These are phyloP conservation scores for Ferrisia virgata DNA, from an alignment of 2,888 invertebrate genomes.

Conservation along the genomic window DNA sequence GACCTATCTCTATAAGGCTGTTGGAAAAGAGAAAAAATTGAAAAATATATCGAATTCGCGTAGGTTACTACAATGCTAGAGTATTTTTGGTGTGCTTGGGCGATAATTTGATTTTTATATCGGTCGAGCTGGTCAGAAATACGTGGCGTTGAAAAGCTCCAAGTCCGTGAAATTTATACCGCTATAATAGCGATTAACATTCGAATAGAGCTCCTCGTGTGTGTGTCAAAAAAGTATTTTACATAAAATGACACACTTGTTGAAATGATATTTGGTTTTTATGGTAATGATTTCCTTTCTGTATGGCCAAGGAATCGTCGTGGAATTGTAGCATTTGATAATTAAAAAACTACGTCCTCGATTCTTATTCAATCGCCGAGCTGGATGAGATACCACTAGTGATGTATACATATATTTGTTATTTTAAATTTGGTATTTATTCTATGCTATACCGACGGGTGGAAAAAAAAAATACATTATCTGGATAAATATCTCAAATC, in stretches of 20 bases:
- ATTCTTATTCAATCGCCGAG: neutral
- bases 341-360: conserved; percentile 13
- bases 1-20: no score
- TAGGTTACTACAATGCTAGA: no score
- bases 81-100: neutral
- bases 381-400: neutral
- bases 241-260: conserved; percentile 30
- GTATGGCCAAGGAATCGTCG: neutral
- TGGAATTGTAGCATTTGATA: neutral
- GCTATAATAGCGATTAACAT: neutral
- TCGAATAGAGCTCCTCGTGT: neutral
- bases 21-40: no score
- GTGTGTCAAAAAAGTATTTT: neutral
- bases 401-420: neutral
- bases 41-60: no score
- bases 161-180: neutral
- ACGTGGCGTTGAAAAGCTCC: neutral
- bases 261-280: conserved; percentile 25
- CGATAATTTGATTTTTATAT: neutral
- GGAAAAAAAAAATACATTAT: neutral
- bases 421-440: no score
- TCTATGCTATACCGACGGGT: no score
- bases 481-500: no score
- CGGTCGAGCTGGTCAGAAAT: neutral
- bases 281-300: conserved; percentile 28